These are phyloP conservation scores for Leptodirus hochenwartii DNA, from an alignment of 2,888 invertebrate species.

Conservation along the genomic window DNA sequence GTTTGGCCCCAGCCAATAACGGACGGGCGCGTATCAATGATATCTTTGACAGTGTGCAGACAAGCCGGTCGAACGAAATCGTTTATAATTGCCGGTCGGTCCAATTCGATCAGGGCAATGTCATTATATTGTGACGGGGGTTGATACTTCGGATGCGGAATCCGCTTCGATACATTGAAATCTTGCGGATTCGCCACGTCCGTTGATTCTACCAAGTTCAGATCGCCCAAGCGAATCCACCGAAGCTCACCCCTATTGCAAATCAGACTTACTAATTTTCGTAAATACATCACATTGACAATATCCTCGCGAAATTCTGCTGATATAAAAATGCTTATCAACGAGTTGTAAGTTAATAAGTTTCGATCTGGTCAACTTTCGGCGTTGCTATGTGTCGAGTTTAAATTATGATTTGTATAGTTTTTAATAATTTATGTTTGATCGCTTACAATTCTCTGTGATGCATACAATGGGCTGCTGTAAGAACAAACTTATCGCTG, in stretches of 20 bases:
- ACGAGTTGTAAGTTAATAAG: too few relatives aligned
- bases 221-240: constrained; percentile 29
- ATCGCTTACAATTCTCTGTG: too few relatives aligned
- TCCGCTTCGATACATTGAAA: constrained; percentile 19
- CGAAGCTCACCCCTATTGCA: constrained; percentile 23
- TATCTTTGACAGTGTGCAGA: constrained; percentile 17
- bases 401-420: neutral
- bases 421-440: constrained; percentile 10
- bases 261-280: too few relatives aligned
- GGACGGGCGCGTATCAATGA: constrained; percentile 16
- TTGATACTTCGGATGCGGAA: constrained; percentile 27
- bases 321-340: too few relatives aligned
- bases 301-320: too few relatives aligned
- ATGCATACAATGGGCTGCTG: constrained; percentile 44
- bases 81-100: constrained; percentile 22
- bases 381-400: neutral
- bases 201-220: constrained; percentile 21
- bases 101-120: constrained; percentile 30
- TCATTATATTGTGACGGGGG: constrained; percentile 29
- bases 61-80: constrained; percentile 30
- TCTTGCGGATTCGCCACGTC: constrained; percentile 19
- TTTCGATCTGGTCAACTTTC: too few relatives aligned
- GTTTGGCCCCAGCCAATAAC: constrained; percentile 30
- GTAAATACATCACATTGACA: too few relatives aligned
- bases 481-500: constrained; percentile 37